These are phyloP conservation scores for Phaedon cochleariae DNA, from an alignment of 2,888 invertebrate species.

Conservation along the genomic window DNA sequence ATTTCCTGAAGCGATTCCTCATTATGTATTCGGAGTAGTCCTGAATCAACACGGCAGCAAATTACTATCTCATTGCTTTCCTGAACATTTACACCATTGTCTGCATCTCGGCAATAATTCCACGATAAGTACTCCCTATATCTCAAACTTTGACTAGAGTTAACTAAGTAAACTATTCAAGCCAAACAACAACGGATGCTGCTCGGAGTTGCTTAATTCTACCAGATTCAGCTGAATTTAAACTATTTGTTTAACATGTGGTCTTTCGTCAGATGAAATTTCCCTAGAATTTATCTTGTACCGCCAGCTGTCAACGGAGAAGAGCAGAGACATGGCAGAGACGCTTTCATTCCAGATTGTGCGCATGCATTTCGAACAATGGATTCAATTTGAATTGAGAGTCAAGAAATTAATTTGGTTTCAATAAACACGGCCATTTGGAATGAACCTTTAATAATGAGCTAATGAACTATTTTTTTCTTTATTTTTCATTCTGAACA, in stretches of 20 bases:
- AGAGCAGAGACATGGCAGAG: background rate
- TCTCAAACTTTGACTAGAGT: conserved; percentile 19
- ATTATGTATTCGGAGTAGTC: background rate
- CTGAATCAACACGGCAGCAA: conserved; percentile 1
- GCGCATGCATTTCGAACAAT: background rate
- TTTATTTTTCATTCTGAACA: no score
- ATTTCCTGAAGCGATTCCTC: background rate
- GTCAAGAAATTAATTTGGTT: background rate
- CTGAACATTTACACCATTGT: conserved; percentile 8
- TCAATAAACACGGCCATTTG: no score
- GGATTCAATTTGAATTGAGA: background rate
- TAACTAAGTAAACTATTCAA: conserved; percentile 33
- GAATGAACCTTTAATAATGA: no score
- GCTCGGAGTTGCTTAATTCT: conserved; percentile 7
- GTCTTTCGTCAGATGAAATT: conserved; percentile 17
- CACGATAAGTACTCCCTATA: conserved; percentile 7
- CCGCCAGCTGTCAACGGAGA: conserved; percentile 11
- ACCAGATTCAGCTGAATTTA: conserved; percentile 13
- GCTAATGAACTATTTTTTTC: no score
- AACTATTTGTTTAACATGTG: conserved; percentile 29
- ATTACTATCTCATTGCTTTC: conserved; percentile 3
- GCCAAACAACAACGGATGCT: conserved; percentile 24
- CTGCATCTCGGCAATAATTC: conserved; percentile 13
- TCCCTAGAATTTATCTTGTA: conserved; percentile 11
- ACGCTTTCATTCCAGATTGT: background rate